Conservation (phyloP, 2,113 vertebrate genomes). For the Oreochromis niloticus region DNA sequence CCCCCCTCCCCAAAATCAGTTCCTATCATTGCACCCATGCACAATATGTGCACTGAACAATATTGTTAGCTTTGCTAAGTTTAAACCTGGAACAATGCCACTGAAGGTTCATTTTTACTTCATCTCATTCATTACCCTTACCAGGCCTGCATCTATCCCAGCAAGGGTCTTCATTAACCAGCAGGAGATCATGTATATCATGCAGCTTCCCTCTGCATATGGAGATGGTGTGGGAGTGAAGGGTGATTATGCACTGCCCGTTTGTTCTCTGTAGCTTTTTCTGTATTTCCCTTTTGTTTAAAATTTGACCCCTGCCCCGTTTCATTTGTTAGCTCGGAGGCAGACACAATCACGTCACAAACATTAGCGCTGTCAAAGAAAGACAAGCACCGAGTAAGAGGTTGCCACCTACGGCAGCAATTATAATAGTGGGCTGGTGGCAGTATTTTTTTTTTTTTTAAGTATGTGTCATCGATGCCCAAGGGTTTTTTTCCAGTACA, state of each 20-base stretch:
- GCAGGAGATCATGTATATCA: conserved; percentile 5
- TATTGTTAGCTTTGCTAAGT: background rate
- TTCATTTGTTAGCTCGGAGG: background rate
- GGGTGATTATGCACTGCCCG: background rate
- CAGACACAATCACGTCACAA: background rate
- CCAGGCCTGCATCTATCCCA: background rate
- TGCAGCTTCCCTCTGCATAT: conserved; percentile 1
- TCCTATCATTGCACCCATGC: background rate
- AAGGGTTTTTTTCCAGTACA: background rate
- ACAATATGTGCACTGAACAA: background rate
- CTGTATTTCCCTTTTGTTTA: conserved; percentile 6
- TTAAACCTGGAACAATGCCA: background rate
- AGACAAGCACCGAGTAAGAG: background rate
- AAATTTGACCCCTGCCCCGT: background rate
- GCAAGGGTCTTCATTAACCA: conserved; percentile 8
- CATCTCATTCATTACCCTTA: background rate
- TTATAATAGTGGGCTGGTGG: background rate
- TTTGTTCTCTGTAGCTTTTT: conserved; percentile 7
- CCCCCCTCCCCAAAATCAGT: background rate
- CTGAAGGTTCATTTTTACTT: background rate
- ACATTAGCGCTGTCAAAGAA: background rate
- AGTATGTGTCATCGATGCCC: background rate
- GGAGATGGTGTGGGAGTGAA: conserved; percentile 5
- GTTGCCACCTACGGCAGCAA: background rate
- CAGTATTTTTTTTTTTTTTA: background rate